Evolutionary conservation across 2,888 invertebrate species (phyloP).

Genomic region (Noctuana brunneofusca): DNA sequence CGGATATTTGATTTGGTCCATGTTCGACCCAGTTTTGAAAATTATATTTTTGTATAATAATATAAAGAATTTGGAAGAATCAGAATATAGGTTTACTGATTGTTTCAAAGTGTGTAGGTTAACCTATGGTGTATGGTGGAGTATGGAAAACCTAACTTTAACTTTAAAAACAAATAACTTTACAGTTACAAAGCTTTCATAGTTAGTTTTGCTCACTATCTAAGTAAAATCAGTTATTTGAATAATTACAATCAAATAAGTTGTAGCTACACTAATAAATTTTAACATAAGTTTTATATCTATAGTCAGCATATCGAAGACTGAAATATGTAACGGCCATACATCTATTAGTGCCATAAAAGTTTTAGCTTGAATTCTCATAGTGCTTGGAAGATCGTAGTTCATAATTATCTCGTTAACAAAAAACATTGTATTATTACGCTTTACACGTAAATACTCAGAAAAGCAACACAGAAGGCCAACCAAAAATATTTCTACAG

Average conservation of each 20-base stretch:
- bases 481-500: constrained; percentile 45
- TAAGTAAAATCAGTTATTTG: constrained; percentile 59
- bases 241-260: constrained; percentile 67
- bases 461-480: constrained; percentile 24
- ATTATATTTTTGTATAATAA: no score
- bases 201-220: neutral
- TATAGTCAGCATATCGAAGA: constrained; percentile 65
- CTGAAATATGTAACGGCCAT: constrained; percentile 50
- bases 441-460: constrained; percentile 45
- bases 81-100: no score
- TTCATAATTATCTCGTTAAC: constrained; percentile 65
- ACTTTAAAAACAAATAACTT: no score
- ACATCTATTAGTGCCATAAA: constrained; percentile 65
- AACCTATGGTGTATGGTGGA: no score
- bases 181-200: no score
- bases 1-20: no score
- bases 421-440: constrained; percentile 54
- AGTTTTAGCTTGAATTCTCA: constrained; percentile 62
- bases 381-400: constrained; percentile 56
- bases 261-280: constrained; percentile 65
- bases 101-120: no score
- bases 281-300: constrained; percentile 66
- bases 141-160: no score
- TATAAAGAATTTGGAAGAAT: no score
- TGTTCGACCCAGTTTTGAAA: no score